Conservation (phyloP, 2,113 vertebrate species). For the Eretmochelys imbricata region DNA sequence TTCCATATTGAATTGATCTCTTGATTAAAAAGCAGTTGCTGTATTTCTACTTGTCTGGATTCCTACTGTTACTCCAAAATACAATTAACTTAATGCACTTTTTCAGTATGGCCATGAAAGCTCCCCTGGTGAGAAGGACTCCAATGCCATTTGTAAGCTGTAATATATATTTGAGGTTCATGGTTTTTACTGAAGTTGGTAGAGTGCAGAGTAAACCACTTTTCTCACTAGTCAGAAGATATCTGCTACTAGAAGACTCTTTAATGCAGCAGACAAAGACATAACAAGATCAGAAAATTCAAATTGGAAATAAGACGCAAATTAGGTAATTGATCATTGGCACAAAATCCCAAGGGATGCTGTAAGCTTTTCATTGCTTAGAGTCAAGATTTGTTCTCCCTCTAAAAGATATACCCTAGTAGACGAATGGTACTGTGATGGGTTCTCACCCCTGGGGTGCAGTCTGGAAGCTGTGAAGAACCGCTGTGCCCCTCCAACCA, state of each 20-base stretch:
- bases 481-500: background rate
- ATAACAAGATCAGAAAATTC: background rate
- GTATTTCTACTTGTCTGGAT: background rate
- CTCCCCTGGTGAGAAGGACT: background rate
- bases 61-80: conserved; percentile 5
- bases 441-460: too few relatives aligned
- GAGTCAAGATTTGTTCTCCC: background rate
- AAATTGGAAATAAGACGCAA: background rate
- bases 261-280: background rate
- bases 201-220: background rate
- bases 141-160: conserved; percentile 11
- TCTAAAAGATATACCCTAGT: background rate
- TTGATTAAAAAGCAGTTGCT: background rate
- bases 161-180: background rate
- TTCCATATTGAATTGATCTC: background rate
- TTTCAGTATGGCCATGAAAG: background rate
- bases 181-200: conserved; percentile 15
- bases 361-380: background rate
- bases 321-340: background rate
- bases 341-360: background rate
- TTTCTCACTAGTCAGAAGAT: background rate
- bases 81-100: background rate
- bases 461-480: too few relatives aligned
- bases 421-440: too few relatives aligned
- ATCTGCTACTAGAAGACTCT: background rate